Conservation (phyloP, 2,888 invertebrate species). For the Dryobotodes eremita region DNA sequence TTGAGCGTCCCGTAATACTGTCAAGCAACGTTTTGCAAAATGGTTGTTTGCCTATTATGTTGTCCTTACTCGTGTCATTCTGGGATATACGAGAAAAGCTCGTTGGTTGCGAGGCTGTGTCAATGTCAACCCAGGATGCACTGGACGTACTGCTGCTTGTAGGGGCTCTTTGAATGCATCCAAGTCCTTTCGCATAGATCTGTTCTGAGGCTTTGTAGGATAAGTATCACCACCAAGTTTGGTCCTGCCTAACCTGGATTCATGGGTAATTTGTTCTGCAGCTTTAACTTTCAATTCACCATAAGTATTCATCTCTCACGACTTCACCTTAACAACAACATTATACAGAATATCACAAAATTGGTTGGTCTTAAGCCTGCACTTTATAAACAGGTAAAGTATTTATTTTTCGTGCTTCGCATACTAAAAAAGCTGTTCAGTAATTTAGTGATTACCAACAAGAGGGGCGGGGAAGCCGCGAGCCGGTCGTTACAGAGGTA, state of each 20-base stretch:
- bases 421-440: constrained; percentile 76
- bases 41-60: background rate
- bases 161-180: background rate
- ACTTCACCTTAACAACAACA: constrained; percentile 50
- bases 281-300: background rate
- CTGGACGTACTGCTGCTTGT: background rate
- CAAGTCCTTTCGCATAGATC: background rate
- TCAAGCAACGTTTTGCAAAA: background rate
- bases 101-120: background rate
- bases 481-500: constrained; percentile 66
- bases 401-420: constrained; percentile 85
- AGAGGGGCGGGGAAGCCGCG: constrained; percentile 71
- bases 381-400: constrained; percentile 74
- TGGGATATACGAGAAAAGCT: background rate
- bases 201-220: background rate
- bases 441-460: constrained; percentile 87
- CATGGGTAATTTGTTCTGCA: background rate
- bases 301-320: constrained; percentile 5
- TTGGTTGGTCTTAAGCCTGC: constrained; percentile 67
- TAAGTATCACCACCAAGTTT: background rate
- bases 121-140: background rate
- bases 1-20: background rate
- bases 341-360: constrained; percentile 74
- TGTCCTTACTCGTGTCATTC: background rate
- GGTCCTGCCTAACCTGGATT: background rate